Evolutionary conservation across 2,113 vertebrate genomes (phyloP).

Genomic region (Tenrec ecaudatus): DNA sequence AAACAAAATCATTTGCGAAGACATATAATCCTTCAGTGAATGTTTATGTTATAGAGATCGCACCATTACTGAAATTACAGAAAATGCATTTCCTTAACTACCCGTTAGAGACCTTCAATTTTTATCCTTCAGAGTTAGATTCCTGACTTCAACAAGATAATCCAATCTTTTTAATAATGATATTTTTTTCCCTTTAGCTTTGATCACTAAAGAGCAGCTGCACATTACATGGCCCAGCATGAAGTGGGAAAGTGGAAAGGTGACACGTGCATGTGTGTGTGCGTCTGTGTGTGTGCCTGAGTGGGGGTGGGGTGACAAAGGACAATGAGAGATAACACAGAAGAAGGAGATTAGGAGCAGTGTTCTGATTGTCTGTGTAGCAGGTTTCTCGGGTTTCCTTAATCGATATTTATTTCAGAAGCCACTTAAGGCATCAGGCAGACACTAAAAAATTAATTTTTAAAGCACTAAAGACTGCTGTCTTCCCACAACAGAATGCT

Average conservation of each 20-base stretch:
- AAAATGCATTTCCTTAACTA: not conserved
- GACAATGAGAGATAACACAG: not conserved
- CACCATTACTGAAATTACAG: conserved; percentile 22
- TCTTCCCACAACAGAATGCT: conserved; percentile 66
- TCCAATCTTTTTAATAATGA: not conserved
- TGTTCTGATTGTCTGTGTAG: not conserved
- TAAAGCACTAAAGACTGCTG: conserved; percentile 67
- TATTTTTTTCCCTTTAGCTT: not conserved
- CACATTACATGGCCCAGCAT: not conserved
- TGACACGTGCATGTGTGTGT: not conserved
- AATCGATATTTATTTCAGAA: conserved; percentile 68
- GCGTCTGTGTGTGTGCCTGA: not conserved
- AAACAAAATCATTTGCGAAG: conserved; percentile 6
- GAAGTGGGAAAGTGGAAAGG: not conserved
- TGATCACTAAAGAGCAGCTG: conserved; percentile 22
- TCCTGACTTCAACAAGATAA: conserved; percentile 48
- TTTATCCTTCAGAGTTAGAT: not conserved
- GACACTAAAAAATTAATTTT: conserved; percentile 69
- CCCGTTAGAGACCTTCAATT: not conserved
- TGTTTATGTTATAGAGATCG: conserved; percentile 13
- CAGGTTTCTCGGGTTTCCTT: conserved; percentile 44
- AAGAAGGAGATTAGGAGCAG: not conserved
- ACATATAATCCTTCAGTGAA: not conserved
- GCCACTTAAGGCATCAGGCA: conserved; percentile 57
- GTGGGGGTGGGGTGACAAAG: not conserved